Conservation (phyloP, 2,888 invertebrate species). For the Coremacera marginata region DNA sequence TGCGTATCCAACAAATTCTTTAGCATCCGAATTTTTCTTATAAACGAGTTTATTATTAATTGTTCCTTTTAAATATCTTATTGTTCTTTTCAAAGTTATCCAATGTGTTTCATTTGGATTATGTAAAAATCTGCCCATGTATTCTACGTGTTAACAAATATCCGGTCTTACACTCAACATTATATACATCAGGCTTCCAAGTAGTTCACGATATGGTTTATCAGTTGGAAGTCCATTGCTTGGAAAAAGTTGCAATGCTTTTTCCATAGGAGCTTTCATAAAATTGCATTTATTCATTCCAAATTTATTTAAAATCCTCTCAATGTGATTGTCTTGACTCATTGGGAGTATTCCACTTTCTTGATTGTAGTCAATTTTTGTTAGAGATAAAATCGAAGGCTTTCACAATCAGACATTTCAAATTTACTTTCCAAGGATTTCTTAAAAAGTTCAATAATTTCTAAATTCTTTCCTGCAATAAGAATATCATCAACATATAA, state of each 20-base stretch:
- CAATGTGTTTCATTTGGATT: too few species aligned
- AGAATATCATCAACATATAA: too few species aligned
- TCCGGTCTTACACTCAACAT: constrained; percentile 28
- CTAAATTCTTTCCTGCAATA: constrained; percentile 10
- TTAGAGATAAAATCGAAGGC: constrained; percentile 20
- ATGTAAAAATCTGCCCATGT: too few species aligned
- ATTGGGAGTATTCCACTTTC: not conserved
- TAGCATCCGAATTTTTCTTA: too few species aligned
- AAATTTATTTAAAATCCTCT: constrained; percentile 25
- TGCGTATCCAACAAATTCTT: too few species aligned
- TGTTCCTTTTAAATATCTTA: too few species aligned
- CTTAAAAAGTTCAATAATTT: constrained; percentile 15
- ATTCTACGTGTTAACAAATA: constrained; percentile 13
- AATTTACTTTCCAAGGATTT: constrained; percentile 7
- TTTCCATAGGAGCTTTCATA: constrained; percentile 37
- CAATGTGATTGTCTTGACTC: constrained; percentile 24
- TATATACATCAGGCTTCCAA: constrained; percentile 34
- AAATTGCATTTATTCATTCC: constrained; percentile 22
- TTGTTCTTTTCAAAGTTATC: too few species aligned
- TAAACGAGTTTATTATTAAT: too few species aligned
- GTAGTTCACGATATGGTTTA: constrained; percentile 28
- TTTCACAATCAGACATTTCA: constrained; percentile 34
- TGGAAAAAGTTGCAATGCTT: constrained; percentile 3
- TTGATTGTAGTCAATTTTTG: constrained; percentile 25
- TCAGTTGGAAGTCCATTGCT: not conserved